Percentiles rank a stretch among this genome's conserved stretches.
Evolutionary conservation across 2,888 invertebrate genomes (phyloP).

Genomic region (Adineta ricciae): DNA sequence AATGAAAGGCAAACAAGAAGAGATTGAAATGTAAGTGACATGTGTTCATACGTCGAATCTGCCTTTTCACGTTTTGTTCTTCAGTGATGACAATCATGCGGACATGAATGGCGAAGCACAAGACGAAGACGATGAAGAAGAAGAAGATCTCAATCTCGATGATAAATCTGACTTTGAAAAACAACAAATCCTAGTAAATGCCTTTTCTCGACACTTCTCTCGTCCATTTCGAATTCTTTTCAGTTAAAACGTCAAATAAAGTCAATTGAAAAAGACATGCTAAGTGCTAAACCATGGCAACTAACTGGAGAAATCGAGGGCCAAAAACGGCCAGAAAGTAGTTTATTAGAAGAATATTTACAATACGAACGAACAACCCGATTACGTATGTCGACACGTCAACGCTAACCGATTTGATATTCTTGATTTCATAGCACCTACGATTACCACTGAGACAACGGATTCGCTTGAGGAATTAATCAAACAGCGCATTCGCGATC

Average conservation of each 20-base stretch:
- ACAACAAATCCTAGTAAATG: slow-evolving; percentile 26
- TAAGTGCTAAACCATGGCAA: slow-evolving; percentile 83
- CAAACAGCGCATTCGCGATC: slow-evolving; percentile 75
- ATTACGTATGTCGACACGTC: slow-evolving; percentile 52
- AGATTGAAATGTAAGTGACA: slow-evolving; percentile 30
- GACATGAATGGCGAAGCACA: slow-evolving; percentile 20
- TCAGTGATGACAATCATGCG: slow-evolving; percentile 26
- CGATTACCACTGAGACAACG: slow-evolving; percentile 82
- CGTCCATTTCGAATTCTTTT: background rate
- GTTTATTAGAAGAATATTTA: slow-evolving; percentile 77
- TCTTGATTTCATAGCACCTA: slow-evolving; percentile 70
- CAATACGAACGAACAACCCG: slow-evolving; percentile 74
- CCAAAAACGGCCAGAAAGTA: slow-evolving; percentile 72
- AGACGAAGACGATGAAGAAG: slow-evolving; percentile 37
- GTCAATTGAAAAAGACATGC: slow-evolving; percentile 43
- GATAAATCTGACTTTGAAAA: slow-evolving; percentile 26
- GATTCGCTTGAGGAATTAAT: slow-evolving; percentile 77
- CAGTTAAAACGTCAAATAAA: slow-evolving; percentile 36
- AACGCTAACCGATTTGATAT: too few species aligned
- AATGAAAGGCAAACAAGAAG: slow-evolving; percentile 36
- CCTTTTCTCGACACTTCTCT: background rate
- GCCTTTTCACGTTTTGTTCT: background rate
- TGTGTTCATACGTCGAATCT: background rate
- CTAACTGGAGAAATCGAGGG: slow-evolving; percentile 77
- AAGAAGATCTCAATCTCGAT: slow-evolving; percentile 24